These are phyloP conservation scores for Carapus acus DNA, from an alignment of 2,797 vertebrate genomes.

Conservation along the genomic window DNA sequence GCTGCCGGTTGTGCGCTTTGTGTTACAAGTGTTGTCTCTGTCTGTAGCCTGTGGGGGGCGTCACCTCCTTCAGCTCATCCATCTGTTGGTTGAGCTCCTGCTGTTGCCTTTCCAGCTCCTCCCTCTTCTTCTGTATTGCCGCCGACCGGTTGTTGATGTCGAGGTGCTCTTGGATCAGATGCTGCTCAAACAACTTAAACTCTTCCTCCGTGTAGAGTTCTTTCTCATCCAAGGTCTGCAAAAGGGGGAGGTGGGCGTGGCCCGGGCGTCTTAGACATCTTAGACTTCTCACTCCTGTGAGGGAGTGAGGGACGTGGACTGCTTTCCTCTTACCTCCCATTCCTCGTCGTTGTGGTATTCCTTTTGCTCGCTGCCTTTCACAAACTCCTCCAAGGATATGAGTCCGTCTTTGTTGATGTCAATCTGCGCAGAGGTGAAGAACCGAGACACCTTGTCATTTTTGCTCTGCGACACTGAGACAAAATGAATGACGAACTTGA, in stretches of 20 bases:
- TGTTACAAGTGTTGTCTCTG: no score
- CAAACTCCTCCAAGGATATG: conserved; percentile 82
- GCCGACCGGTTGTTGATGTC: conserved; percentile 73
- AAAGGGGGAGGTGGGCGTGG: not conserved
- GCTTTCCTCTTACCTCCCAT: conserved; percentile 81
- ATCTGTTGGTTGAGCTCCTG: conserved; percentile 81
- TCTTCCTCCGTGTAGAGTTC: conserved; percentile 84
- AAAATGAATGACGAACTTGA: no score
- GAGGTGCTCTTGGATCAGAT: conserved; percentile 76
- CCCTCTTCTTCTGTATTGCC: conserved; percentile 80
- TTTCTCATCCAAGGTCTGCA: conserved; percentile 82
- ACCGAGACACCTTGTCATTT: no score
- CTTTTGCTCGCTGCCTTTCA: conserved; percentile 78
- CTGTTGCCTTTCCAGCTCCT: conserved; percentile 82
- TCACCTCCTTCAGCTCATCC: conserved; percentile 80
- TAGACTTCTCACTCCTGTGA: no score
- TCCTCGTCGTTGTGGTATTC: conserved; percentile 84
- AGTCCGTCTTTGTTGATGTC: conserved; percentile 85
- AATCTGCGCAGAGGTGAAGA: conserved; percentile 69
- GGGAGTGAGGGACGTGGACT: not conserved
- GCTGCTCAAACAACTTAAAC: conserved; percentile 79
- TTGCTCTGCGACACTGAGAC: no score
- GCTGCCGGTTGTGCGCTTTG: no score
- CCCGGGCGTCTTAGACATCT: no score
- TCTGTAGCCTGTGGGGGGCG: no score